Conservation (phyloP, 1,140 invertebrate genomes). For the Diabrotica virgifera region DNA sequence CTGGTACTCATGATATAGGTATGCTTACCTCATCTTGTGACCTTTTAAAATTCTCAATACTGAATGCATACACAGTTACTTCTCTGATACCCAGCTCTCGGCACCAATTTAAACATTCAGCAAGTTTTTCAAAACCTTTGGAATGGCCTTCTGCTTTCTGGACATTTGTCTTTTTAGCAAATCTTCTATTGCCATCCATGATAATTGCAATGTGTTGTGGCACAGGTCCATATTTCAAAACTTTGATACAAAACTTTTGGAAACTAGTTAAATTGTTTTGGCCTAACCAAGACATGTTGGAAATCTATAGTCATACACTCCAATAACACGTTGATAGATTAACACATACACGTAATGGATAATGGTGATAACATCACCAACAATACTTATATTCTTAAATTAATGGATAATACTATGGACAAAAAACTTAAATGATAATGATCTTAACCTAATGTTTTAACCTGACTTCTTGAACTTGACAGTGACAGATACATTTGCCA, state of each 20-base stretch:
- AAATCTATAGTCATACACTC: too few relatives aligned
- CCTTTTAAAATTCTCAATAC: constrained; percentile 99
- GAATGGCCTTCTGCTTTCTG: constrained; percentile 80
- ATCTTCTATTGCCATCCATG: constrained; percentile 98
- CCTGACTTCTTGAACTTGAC: too few relatives aligned
- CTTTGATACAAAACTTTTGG: constrained; percentile 72
- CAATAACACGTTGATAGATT: too few relatives aligned
- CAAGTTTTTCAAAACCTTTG: constrained; percentile 92
- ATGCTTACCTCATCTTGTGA: constrained; percentile 84
- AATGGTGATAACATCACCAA: too few relatives aligned
- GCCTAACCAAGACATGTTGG: constrained; percentile 75
- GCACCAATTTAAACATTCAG: constrained; percentile 91
- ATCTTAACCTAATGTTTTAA: too few relatives aligned
- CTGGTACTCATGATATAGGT: too few relatives aligned
- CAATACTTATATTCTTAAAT: too few relatives aligned
- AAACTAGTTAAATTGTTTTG: constrained; percentile 71
- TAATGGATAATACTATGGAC: too few relatives aligned
- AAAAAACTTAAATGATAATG: too few relatives aligned
- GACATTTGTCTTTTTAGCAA: constrained; percentile 79
- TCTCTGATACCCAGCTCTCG: constrained; percentile 75
- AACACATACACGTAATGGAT: too few relatives aligned
- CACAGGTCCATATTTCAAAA: constrained; percentile 77
- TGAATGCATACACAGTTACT: constrained; percentile 98
- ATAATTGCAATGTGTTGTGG: constrained; percentile 94
- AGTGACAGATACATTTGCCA: too few relatives aligned